Conservation (phyloP, 2,797 vertebrate genomes). For the Calcarius lapponicus region DNA sequence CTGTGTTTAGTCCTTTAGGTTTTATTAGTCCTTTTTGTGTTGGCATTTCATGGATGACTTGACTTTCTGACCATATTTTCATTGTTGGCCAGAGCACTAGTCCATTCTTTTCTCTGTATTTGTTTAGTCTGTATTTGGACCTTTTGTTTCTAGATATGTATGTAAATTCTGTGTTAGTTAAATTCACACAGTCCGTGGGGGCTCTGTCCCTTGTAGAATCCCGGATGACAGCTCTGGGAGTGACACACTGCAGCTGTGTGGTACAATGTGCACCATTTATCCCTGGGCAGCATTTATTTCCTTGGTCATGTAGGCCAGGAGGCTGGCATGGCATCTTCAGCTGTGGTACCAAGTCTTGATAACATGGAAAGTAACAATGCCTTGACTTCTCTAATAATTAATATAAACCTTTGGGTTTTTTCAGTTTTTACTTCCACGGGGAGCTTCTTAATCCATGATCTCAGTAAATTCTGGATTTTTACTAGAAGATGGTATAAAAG, state of each 20-base stretch:
- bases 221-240: background rate
- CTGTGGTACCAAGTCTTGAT: background rate
- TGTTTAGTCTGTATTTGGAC: background rate
- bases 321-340: background rate
- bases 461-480: background rate
- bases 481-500: background rate
- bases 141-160: background rate
- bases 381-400: background rate
- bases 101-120: background rate
- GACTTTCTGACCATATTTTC: background rate
- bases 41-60: background rate
- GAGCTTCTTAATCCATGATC: background rate
- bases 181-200: background rate
- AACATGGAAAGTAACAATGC: background rate
- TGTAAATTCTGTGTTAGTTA: background rate
- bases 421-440: background rate
- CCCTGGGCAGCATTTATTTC: background rate
- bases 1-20: background rate
- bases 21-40: background rate
- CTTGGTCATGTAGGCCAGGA: background rate
- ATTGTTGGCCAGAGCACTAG: background rate
- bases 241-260: background rate
- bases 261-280: fast-evolving
- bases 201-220: background rate
- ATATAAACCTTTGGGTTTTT: background rate